Evolutionary conservation across 2,888 invertebrate genomes (phyloP).

Genomic region (Dinocampus coccinellae): DNA sequence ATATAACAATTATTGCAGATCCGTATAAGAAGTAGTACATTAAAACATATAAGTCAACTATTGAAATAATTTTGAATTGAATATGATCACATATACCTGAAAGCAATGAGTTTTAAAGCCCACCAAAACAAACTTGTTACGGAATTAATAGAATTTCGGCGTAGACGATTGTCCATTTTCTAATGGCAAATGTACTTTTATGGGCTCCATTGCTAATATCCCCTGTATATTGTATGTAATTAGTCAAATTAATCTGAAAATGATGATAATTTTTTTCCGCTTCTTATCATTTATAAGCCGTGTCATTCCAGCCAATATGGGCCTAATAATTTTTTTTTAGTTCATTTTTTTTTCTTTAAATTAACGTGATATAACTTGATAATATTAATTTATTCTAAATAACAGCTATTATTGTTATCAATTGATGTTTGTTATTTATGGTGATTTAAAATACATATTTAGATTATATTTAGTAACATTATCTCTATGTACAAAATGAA

Average conservation of each 20-base stretch:
- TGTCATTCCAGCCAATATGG: constrained; percentile 42
- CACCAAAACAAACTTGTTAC: background rate
- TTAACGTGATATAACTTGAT: background rate
- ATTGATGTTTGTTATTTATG: constrained; percentile 33
- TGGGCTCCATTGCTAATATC: background rate
- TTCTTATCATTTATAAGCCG: background rate
- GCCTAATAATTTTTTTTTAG: constrained; percentile 28
- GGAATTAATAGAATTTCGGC: background rate
- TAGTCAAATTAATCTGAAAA: background rate
- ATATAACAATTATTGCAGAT: background rate
- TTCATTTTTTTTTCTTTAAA: constrained; percentile 2
- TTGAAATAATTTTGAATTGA: no score
- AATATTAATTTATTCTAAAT: constrained; percentile 3
- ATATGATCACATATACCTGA: background rate
- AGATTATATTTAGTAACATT: constrained; percentile 40
- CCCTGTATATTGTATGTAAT: background rate
- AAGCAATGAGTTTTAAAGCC: background rate
- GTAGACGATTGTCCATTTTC: background rate
- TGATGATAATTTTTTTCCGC: background rate
- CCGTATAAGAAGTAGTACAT: background rate
- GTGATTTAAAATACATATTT: constrained; percentile 37
- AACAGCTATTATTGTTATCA: constrained; percentile 7
- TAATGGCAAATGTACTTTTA: background rate
- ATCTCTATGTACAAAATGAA: constrained; percentile 38
- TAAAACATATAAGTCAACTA: background rate